These are phyloP conservation scores for Eupithecia centaureata DNA, from an alignment of 2,888 invertebrate genomes.

Conservation along the genomic window DNA sequence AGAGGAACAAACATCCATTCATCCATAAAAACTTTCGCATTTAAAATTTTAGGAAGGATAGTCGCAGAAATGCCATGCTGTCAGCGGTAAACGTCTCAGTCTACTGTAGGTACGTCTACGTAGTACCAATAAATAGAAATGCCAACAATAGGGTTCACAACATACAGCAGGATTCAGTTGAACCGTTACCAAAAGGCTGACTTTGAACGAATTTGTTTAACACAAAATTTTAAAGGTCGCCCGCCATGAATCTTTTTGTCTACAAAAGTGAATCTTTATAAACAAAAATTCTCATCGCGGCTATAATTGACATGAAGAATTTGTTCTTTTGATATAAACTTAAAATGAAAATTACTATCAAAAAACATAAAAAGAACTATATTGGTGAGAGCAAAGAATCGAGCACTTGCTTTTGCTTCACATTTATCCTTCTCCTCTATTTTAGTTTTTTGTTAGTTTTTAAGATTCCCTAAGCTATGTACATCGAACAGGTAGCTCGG, in stretches of 20 bases:
- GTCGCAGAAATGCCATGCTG: neutral
- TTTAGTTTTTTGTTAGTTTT: neutral
- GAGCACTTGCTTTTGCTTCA: no score
- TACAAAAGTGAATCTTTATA: no score
- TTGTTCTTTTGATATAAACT: no score
- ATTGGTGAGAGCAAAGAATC: no score
- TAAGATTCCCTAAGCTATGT: neutral
- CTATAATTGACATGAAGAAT: neutral
- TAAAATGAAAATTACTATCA: no score
- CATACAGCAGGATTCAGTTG: neutral
- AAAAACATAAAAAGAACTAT: no score
- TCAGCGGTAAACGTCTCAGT: neutral
- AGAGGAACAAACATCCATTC: no score
- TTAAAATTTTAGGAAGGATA: no score
- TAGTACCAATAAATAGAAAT: neutral
- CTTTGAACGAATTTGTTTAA: neutral
- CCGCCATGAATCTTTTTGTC: no score
- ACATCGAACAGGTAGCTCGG: constrained; percentile 42
- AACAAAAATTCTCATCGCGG: neutral
- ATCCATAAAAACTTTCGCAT: no score
- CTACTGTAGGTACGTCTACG: no score
- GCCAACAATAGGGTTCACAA: neutral
- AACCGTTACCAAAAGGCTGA: neutral
- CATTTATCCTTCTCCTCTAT: no score
- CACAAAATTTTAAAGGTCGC: neutral